Base-by-base conservation (phyloP, 1,140 invertebrate genomes). In the Diorhabda carinulata region DNA sequence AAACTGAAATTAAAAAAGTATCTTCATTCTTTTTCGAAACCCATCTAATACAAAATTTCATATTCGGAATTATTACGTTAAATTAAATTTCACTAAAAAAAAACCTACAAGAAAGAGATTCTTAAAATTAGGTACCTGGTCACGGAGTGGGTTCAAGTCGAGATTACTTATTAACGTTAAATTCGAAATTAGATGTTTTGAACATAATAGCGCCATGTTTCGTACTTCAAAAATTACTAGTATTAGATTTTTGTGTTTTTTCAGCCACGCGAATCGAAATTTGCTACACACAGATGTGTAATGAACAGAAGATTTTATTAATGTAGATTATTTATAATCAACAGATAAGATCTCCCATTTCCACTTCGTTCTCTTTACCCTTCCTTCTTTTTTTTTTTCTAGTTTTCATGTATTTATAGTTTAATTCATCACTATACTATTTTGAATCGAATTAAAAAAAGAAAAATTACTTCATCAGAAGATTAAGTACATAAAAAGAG, bases 181-280 rank as follows among this genome's bases (percentile, higher is more conserved):
- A 52, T 52, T 52, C n/a, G n/a, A 52, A 52, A 52, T 52, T 52
- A 52, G 47, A 52, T 52, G 47, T 52, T 52, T n/a, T 52, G 47
- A 52, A 52, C n/a, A 52, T 52, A 52, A 52, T 52, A 52, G 47
- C 47, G 6, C 47, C 47, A 6, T 52, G n/a, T n/a, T 52, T 52
- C 47, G 47, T 52, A 52, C n/a, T 3, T n/a, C n/a, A 8, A n/a
- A 8, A 52, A 52, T 52, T 6, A 8, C 6, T 52, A n/a, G 47
- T 52, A 52, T 52, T 52, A 52, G 47, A 8, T 52, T 6, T 52
- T 52, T 52, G 6, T 8, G 6, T 8, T n/a, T 52, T 52, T 52
- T 52, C n/a, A 52, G 47, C 47, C 47, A 52, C 47, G 47, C 47
- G 47, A 52, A n/a, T 52, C n/a, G n/a, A 52, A 52, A 1, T 25